Evolutionary conservation across 2,797 vertebrate species (phyloP), one percentile per base, ranked within the genome.

Genomic region (Sternarchorhynchus goeldii): DNA sequence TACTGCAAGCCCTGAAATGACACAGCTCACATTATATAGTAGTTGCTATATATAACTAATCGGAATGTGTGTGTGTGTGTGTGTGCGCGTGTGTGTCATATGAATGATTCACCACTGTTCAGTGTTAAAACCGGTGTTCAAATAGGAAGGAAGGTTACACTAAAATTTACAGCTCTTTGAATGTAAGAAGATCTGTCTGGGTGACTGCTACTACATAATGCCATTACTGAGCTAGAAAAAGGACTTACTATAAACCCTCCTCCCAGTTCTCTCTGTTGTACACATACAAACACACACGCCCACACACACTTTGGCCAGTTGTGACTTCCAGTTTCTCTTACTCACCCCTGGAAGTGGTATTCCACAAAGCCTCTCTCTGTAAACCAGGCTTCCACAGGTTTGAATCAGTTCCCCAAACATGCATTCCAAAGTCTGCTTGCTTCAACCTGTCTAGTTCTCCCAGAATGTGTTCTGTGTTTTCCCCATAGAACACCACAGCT

Each of bases 371-470:
- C 63, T 62, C 69, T 77, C 65, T 81, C 79, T 63, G 63, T 73
- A 78, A 78, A 78, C 73, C 77, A 62, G 57, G 82, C 78, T 84
- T 86, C 74, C 83, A 81, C 77, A 85, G 79, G 39, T 77, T 67
- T 86, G 66, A 86, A 86, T 88, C 86, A 83, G 60, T 71, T 72
- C 83, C 82, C 74, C 63, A 83, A 79, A 73, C 36, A 73, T 80
- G 77, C 87, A 82, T 85, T 85, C 81, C 86, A 87, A 82, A 82
- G 71, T 79, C 66, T 68, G 76, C 88, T 78, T 6, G 85, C 74
- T 81, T 64, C 59, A 85, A 85, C 89, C 84, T 85, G 85, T 82
- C 86, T 75, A 20, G 81, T 76, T 73, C 65, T 75, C 77, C 34
- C 32, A 63, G 88, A 91, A 90, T 89, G 83, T 82, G 72, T 60